Base-by-base conservation (phyloP, 1,140 invertebrate genomes). In the Pogonomyrmex barbatus region DNA sequence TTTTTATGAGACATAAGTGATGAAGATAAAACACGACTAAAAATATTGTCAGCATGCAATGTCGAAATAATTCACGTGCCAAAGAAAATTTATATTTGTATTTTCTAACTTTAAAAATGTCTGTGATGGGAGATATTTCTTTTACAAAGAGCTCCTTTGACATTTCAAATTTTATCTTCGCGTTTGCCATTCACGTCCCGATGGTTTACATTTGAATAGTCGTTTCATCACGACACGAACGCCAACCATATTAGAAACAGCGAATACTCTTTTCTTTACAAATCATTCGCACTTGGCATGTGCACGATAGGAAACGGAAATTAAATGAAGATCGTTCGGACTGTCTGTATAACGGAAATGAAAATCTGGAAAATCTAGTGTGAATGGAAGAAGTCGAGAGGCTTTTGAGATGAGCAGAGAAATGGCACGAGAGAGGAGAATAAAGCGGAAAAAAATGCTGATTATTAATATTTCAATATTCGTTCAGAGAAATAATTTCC, bases 271-370 rank as follows among this genome's bases (percentile, higher is more conserved):
- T 83, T 75, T 83, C 42, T 83, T 83, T 83, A 83, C 12, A 68
- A n/a, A 82, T 82, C 79, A 58, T 39, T 70, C 54, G 52, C 42
- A 47, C n/a, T 33, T 56, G 54, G 47, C 77, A 17, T 86, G 76
- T 56, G 62, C 63, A 36, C 63, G 79, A 60, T 67, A 86, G 88
- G 84, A 76, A 91, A 83, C 90, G 91, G 90, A 92, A 91, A 92
- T 91, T 91, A 90, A 92, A 87, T 88, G 86, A 91, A 87, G 86
- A 92, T 90, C 90, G 84, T 73, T 87, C 81, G 71, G 85, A 87
- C 63, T 76, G 86, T 87, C 67, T 17, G 54, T 77, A 71, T 60
- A 47, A 85, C 73, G 88, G 87, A 92, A 92, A 92, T 92, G 87
- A 90, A 92, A 92, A 92, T 91, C 90, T 90, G 76, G 47, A 86